These are phyloP conservation scores for Telmatherina bonti DNA, from an alignment of 2,797 vertebrate genomes.

Conservation along the genomic window DNA sequence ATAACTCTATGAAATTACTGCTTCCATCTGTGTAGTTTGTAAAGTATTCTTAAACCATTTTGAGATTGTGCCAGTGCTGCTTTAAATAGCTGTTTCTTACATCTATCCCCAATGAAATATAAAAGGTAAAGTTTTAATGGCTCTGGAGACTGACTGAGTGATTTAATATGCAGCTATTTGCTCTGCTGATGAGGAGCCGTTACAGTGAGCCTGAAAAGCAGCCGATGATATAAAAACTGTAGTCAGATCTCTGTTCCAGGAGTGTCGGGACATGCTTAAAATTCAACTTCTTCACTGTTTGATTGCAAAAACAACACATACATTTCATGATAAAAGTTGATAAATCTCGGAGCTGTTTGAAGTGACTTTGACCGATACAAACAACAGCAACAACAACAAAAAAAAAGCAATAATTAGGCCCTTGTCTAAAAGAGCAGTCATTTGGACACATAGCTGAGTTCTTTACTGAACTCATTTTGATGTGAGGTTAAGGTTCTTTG, in stretches of 20 bases:
- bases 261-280: not conserved
- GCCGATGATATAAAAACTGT: not conserved
- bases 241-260: too few species aligned
- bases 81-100: not conserved
- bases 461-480: not conserved
- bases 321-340: not conserved
- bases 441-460: not conserved
- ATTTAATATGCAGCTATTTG: not conserved
- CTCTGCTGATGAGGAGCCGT: not conserved
- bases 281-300: slow-evolving; percentile 1
- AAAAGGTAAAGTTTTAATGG: not conserved
- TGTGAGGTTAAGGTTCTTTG: not conserved
- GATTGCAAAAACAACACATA: not conserved
- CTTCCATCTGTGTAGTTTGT: not conserved
- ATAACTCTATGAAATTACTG: not conserved
- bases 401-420: too few species aligned
- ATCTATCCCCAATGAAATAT: slow-evolving; percentile 11
- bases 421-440: not conserved
- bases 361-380: not conserved
- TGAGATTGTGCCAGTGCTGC: not conserved
- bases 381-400: too few species aligned
- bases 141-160: not conserved
- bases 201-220: slow-evolving; percentile 1
- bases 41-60: not conserved
- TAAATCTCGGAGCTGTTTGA: not conserved